Percentiles rank a stretch among this genome's conserved stretches.
phyloP scores from a whole-genome alignment of 2,113 vertebrate species.

The Panthera leo region DNA sequence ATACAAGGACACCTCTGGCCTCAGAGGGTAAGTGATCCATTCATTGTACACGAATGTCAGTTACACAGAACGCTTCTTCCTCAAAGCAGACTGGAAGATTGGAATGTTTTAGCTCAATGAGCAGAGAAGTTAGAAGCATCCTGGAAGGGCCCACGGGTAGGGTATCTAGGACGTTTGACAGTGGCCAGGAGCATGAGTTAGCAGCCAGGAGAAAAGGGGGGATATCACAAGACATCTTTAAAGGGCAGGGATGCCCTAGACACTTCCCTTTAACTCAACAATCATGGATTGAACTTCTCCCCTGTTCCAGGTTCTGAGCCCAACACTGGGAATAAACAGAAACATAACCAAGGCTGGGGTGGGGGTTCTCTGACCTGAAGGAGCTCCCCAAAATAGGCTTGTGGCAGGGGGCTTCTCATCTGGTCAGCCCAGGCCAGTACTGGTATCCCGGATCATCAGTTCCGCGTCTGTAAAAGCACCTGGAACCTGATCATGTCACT shows the following conservation, averaged over 20 bases:
- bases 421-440: neutral
- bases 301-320: neutral
- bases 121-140: neutral
- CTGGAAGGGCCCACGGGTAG: rapidly evolving
- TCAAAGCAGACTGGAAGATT: neutral
- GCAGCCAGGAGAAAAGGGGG: neutral
- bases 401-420: neutral
- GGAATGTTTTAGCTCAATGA: neutral
- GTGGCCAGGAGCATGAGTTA: no score
- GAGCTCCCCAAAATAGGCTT: neutral
- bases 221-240: neutral
- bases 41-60: neutral
- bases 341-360: neutral
- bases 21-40: neutral
- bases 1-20: neutral
- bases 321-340: neutral
- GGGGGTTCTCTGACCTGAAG: neutral
- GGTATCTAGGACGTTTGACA: neutral
- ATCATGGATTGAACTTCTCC: neutral
- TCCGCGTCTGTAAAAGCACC: neutral
- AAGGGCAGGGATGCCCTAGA: neutral
- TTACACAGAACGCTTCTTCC: neutral
- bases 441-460: neutral
- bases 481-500: neutral
- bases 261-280: neutral